Base-by-base conservation (phyloP, 2,113 vertebrate species). In the western clawed frog (Xenopus tropicalis) region DNA sequence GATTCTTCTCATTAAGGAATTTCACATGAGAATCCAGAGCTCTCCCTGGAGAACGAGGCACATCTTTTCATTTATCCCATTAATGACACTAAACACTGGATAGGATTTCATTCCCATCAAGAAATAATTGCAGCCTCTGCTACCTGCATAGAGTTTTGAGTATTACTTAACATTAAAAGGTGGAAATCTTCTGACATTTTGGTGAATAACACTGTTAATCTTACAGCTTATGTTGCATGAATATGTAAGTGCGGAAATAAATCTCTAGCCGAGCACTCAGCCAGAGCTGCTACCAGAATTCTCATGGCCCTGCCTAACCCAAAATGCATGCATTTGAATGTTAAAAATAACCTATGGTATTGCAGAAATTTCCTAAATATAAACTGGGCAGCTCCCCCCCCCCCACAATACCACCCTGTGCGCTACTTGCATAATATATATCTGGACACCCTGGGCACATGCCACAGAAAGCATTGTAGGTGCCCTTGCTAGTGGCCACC, bases 1-100 rank as follows among this genome's bases (percentile, higher is more conserved):
- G 66, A 74, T 54, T 62, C 73, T 76, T 69, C 66, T 76, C 66
- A 69, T 76, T 76, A 76, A 63, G 73, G 58, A 69, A 66, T 69
- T 63, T 62, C 73, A 69, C 69, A 56, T 69, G 66, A 76, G 69
- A 76, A 69, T 46, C 63, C 69, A 56, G 57, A 68, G 44, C 62
- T 76, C 57, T 69, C 73, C 48, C 73, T 14, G 29, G 66, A 69
- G 73, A 68, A 61, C 43, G 22, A 69, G 58, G 61, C 66, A 63
- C 58, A 76, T 69, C 58, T 76, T 76, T 69, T 69, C 73, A 76
- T 76, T 76, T 63, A 69, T 76, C 16, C 66, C 46, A 22, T 66
- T 76, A 76, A 76, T 63, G 66, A 58, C 62, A 69, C 66, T 76
- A 48, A 48, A 63, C 25, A 20, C 57, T 63, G 61, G 58, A 54